Base-by-base conservation (phyloP, 1,140 invertebrate species). In the Eurosta solidaginis region DNA sequence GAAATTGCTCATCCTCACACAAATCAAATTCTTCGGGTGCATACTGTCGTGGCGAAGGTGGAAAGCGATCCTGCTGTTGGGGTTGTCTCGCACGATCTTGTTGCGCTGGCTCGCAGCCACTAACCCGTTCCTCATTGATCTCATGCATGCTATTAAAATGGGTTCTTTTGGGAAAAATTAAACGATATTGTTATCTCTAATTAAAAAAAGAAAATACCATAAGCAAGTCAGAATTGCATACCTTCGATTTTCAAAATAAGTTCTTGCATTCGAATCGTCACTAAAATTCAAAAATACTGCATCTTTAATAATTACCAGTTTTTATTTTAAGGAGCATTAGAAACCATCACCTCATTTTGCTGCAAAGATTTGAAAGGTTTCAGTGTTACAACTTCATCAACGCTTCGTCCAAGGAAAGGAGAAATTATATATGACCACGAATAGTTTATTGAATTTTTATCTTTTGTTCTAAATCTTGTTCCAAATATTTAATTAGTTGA, bases 161-260 rank as follows among this genome's bases (percentile, higher is more conserved):
- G 6, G 59, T 68, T 68, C 59, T 68, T 68, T n/a, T 29, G 22
- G 40, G 59, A 68, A 33, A 54, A 25, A 54, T n/a, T n/a, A 5
- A 68, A 20, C 29, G 12, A n/a, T 33, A 59, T 33, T n/a, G 27
- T 68, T 68, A 68, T 6, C 45, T n/a, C n/a, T n/a, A n/a, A n/a
- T n/a, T n/a, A n/a, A n/a, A n/a, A n/a, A n/a, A n/a, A n/a, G 45
- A 17, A 47, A 17, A 6, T 40, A 3, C n/a, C 10, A 40, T 63
- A 33, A 20, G 33, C 33, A 36, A 22, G 36, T 9, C 33, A 40
- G 4, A 20, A n/a, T 2, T 1, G 33, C 20, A 40, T 68, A 68
- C 59, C 59, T 68, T 20, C 59, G 59, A 40, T 68, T 40, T 68
- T 68, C 59, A n/a, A 68, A 68, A 68, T 40, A 68, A 17, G 59